Evolutionary conservation across 2,888 invertebrate genomes (phyloP).

Genomic region (Dione juno): DNA sequence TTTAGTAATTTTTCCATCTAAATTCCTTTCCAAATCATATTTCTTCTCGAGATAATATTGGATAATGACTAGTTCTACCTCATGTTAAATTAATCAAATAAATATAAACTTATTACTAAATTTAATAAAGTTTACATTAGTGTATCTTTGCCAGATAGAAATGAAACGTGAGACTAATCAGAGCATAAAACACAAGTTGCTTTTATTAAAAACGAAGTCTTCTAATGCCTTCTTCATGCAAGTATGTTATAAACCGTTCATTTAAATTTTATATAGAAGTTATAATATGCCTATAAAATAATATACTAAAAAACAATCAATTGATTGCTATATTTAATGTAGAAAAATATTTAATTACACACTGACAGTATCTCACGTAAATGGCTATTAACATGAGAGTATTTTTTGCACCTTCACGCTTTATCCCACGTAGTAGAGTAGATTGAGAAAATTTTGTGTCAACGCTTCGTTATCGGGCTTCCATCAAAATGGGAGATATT

Average conservation of each 20-base stretch:
- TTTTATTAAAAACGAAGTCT: conserved; percentile 15
- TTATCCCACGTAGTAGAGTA: too few relatives aligned
- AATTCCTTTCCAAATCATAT: conserved; percentile 19
- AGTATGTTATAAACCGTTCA: conserved; percentile 2
- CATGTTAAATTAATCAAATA: conserved; percentile 51
- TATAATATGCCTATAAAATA: not conserved
- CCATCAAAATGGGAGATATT: too few relatives aligned
- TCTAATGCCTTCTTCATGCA: conserved; percentile 7
- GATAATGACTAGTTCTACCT: conserved; percentile 61
- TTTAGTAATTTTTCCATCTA: conserved; percentile 19
- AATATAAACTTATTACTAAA: conserved; percentile 55
- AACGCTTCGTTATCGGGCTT: too few relatives aligned
- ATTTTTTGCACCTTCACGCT: too few relatives aligned
- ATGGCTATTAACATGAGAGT: too few relatives aligned
- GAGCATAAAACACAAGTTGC: conserved; percentile 61
- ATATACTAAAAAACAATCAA: not conserved
- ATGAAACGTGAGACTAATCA: conserved; percentile 76
- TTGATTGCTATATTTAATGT: not conserved
- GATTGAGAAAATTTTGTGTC: too few relatives aligned
- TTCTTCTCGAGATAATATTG: conserved; percentile 59
- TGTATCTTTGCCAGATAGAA: conserved; percentile 55
- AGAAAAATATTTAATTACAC: not conserved
- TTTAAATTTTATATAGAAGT: conserved; percentile 3
- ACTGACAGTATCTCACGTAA: too few relatives aligned
- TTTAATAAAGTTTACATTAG: conserved; percentile 37